Conservation (phyloP, 2,888 invertebrate species). For the Limenitis camilla region DNA sequence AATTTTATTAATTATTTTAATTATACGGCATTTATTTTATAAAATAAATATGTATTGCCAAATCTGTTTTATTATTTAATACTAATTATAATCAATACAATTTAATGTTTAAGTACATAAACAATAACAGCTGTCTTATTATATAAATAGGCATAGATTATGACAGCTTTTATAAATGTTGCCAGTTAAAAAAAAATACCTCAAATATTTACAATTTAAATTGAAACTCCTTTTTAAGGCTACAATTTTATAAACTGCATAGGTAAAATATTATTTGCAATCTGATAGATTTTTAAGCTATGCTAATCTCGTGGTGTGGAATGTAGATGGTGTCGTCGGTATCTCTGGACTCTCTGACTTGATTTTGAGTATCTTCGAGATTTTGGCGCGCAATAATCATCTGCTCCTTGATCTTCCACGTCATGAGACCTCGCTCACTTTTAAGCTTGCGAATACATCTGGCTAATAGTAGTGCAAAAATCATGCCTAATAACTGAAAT, state of each 20-base stretch:
- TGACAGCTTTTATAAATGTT: no score
- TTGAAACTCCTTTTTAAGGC: neutral
- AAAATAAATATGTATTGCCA: no score
- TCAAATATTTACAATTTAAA: no score
- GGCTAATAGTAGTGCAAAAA: slow-evolving; percentile 90
- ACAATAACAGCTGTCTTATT: no score
- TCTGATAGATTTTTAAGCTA: slow-evolving; percentile 27
- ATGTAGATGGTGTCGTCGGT: slow-evolving; percentile 37
- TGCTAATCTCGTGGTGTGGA: slow-evolving; percentile 34
- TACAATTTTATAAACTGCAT: neutral
- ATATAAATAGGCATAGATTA: no score
- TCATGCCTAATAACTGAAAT: slow-evolving; percentile 86
- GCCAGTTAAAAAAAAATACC: no score
- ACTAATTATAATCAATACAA: no score
- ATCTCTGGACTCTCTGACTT: slow-evolving; percentile 22
- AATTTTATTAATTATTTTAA: no score
- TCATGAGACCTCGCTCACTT: slow-evolving; percentile 78
- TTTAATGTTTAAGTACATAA: no score
- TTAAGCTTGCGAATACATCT: slow-evolving; percentile 86
- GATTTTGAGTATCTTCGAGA: slow-evolving; percentile 26
- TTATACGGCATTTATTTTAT: no score
- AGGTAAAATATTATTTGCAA: neutral
- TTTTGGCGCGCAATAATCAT: slow-evolving; percentile 54
- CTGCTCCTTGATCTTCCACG: slow-evolving; percentile 78
- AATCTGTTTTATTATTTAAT: no score